Evolutionary conservation across 2,797 vertebrate species (phyloP).

Genomic region (Alauda arvensis): DNA sequence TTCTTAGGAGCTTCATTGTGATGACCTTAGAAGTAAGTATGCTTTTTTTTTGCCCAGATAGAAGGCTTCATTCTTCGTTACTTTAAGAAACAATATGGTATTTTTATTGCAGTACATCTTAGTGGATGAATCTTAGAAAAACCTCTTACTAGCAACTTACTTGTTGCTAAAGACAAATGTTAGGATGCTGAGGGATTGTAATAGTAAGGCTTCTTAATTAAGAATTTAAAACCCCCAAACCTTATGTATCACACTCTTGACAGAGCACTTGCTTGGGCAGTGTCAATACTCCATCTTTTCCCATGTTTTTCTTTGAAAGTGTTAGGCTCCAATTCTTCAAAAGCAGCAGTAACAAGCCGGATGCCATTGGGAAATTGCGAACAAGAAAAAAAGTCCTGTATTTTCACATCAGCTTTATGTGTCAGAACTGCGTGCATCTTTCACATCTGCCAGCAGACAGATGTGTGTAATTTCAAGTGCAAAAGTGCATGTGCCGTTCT

Average conservation of each 20-base stretch:
- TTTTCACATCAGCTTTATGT: neutral
- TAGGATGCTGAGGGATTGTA: neutral
- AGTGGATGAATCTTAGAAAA: neutral
- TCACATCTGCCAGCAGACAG: neutral
- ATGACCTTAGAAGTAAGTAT: neutral
- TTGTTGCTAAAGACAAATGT: neutral
- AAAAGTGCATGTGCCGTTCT: slow-evolving; percentile 8
- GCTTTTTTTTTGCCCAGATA: neutral
- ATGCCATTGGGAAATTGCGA: neutral
- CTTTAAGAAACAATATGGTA: neutral
- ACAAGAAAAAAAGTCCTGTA: neutral
- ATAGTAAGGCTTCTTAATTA: neutral
- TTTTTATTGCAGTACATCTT: neutral
- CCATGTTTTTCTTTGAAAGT: neutral
- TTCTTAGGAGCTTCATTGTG: neutral
- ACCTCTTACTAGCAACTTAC: neutral
- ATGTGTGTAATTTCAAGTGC: neutral
- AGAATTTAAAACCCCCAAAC: neutral
- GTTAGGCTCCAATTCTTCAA: neutral
- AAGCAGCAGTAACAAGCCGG: neutral
- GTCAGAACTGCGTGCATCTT: neutral
- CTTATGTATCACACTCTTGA: neutral
- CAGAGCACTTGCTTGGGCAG: neutral
- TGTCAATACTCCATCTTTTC: neutral
- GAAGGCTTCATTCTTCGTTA: neutral